These are phyloP conservation scores for Eretmochelys imbricata DNA, from an alignment of 2,113 vertebrate genomes.

Conservation along the genomic window DNA sequence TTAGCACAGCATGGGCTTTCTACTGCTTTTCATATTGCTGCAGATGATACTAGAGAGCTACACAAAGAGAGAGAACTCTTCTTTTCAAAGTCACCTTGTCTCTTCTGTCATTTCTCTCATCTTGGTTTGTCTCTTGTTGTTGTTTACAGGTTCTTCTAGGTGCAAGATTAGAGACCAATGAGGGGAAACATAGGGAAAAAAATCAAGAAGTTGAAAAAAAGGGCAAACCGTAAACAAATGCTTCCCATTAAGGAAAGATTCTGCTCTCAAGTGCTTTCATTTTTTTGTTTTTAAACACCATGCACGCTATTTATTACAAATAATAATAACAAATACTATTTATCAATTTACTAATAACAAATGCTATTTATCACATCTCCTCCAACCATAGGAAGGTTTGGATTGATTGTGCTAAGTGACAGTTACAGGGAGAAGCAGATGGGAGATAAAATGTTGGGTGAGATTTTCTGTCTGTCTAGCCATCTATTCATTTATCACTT, in stretches of 20 bases:
- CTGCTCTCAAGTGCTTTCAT: slow-evolving; percentile 5
- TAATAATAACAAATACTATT: background rate
- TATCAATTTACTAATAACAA: background rate
- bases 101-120: slow-evolving; percentile 15
- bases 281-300: slow-evolving; percentile 12
- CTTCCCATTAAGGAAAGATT: background rate
- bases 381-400: background rate
- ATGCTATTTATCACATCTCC: background rate
- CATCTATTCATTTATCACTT: slow-evolving; percentile 38
- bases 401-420: background rate
- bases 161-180: slow-evolving; percentile 35
- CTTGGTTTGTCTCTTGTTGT: slow-evolving; percentile 14
- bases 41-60: background rate
- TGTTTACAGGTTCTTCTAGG: background rate
- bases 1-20: background rate
- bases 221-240: background rate
- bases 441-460: slow-evolving; percentile 30
- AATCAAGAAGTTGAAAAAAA: background rate
- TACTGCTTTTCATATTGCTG: background rate
- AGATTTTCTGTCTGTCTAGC: slow-evolving; percentile 42
- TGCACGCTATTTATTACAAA: background rate
- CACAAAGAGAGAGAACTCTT: background rate
- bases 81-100: slow-evolving; percentile 3
- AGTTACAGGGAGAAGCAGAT: slow-evolving; percentile 2
- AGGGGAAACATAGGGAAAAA: background rate